Evolutionary conservation across 2,113 vertebrate species (phyloP), one percentile per base, ranked within the genome.

Genomic region (Cryptotis parvus): DNA sequence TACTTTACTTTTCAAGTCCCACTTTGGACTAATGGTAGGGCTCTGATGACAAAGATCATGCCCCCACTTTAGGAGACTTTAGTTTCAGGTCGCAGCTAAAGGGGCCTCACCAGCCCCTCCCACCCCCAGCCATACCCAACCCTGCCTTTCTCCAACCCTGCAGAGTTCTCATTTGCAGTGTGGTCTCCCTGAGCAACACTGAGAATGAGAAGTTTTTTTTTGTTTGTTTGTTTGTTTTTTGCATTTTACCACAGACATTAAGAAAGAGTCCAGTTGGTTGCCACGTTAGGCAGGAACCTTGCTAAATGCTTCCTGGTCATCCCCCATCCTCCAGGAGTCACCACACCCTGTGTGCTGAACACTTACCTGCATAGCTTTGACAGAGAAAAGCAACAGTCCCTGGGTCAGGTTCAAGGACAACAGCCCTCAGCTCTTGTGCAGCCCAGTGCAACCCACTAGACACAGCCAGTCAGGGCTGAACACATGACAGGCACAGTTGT

Each of bases 21-120:
- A 35, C 75, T 96, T 91, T 84, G 95, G 87, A 96, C 90, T 95
- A 90, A 95, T 94, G 88, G 81, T 12, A 14, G 93, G 82, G 78
- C 69, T 96, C 90, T 88, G 82, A 81, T 90, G 92, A 91, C 91
- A 92, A 96, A 91, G 92, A 93, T 75, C 90, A 76, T 18, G 39
- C 87, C 68, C 37, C 81, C 63, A 80, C 95, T 90, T 84, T 87
- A 41, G 9, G 45, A 95, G 81, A 91, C 74, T 52, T 81, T 79
- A 82, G 91, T 84, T 65, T 96, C 87, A 49, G 82, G 77, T 93
- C 84, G 69, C 91, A 89, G 77, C 92, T 94, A 52, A 81, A 87
- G 90, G 91, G 81, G 78, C 87, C 81, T 87, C 89, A 18, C 80
- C 87, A 27, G 26, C 7, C 37, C 39, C 82, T 78, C 74, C 7